A percentile compares a stretch with the other conserved stretches of the same genome.
phyloP scores from a whole-genome alignment of 2,797 vertebrate genomes.

The Paguma larvata region DNA sequence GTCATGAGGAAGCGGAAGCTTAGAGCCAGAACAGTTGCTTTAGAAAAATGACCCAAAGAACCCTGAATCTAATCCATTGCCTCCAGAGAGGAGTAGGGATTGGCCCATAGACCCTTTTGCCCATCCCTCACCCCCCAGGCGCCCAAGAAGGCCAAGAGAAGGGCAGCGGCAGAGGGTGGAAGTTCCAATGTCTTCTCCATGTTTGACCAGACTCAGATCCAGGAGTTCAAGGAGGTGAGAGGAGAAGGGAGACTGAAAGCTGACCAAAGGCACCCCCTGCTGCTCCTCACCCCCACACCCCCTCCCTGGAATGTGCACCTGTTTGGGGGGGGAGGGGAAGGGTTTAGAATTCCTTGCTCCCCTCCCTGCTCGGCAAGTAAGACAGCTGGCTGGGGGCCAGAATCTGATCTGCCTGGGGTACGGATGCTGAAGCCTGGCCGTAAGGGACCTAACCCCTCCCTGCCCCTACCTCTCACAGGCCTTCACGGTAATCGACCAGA shows the following conservation, averaged over 20 bases:
- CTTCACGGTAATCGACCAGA: constrained; percentile 98
- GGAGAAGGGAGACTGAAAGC: not conserved
- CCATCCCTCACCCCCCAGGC: constrained; percentile 86
- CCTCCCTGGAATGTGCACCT: constrained; percentile 76
- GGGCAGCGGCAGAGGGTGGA: constrained; percentile 93
- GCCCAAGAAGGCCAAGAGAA: constrained; percentile 98
- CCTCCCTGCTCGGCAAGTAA: constrained; percentile 52
- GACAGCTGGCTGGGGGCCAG: constrained; percentile 70
- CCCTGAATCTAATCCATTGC: not conserved
- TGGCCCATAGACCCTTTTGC: constrained; percentile 55
- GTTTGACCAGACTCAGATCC: constrained; percentile 98
- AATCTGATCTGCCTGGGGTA: constrained; percentile 52
- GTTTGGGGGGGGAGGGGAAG: constrained; percentile 67
- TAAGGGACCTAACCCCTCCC: not conserved
- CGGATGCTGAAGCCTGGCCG: not conserved
- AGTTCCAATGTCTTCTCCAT: constrained; percentile 98
- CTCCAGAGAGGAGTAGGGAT: not conserved
- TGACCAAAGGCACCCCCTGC: not conserved
- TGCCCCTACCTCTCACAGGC: constrained; percentile 87
- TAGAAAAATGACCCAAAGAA: not conserved
- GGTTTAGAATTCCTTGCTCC: constrained; percentile 70
- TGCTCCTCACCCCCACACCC: too few relatives aligned
- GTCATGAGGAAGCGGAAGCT: not conserved
- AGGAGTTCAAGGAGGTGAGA: constrained; percentile 97
- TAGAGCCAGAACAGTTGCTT: constrained; percentile 2